These are phyloP conservation scores for Pseudomyrmex pallidus DNA, from an alignment of 1,140 invertebrate genomes.

Conservation along the genomic window DNA sequence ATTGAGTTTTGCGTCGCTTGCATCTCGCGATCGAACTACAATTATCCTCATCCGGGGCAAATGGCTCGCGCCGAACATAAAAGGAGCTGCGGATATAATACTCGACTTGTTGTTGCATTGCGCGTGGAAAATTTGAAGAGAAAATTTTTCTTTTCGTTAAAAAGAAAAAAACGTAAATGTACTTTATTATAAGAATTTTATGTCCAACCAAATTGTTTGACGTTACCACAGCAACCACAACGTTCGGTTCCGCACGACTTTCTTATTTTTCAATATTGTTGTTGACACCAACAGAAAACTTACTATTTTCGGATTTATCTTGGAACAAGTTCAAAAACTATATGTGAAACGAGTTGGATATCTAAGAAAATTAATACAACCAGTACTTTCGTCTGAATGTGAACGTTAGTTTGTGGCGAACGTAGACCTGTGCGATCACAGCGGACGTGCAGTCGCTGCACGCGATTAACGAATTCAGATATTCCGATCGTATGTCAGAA, in stretches of 20 bases:
- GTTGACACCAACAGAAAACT: no score
- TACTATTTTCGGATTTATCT: no score
- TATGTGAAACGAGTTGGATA: neutral
- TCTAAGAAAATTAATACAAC: neutral
- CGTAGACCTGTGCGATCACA: no score
- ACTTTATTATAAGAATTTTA: no score
- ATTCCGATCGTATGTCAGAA: conserved; percentile 42
- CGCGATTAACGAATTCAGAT: conserved; percentile 29
- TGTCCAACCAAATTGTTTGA: no score
- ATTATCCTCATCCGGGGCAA: conserved; percentile 33
- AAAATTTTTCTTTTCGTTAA: neutral
- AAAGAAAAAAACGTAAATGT: no score
- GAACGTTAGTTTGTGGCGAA: neutral
- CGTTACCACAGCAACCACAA: no score
- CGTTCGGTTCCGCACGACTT: no score
- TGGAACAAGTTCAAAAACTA: neutral
- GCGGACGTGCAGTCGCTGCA: no score
- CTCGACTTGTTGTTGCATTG: neutral
- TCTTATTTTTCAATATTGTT: no score
- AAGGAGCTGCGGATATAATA: neutral
- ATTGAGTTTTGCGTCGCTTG: conserved; percentile 64
- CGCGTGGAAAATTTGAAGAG: neutral
- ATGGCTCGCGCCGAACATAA: conserved; percentile 5
- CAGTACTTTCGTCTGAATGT: neutral
- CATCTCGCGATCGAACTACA: conserved; percentile 43